phyloP scores from a whole-genome alignment of 2,888 invertebrate genomes.

The Formica aserva region DNA sequence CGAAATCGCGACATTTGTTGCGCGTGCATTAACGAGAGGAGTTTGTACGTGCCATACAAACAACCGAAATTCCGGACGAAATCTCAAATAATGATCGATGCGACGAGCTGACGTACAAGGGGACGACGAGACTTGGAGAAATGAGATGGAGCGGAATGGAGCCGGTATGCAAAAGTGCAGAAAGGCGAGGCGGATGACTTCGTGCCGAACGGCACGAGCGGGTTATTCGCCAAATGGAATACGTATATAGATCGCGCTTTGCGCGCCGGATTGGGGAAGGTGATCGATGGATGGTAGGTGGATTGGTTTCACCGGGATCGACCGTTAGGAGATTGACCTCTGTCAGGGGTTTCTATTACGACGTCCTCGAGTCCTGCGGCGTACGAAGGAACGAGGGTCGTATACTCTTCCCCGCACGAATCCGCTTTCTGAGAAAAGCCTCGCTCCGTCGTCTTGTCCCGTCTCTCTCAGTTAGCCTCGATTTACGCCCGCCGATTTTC shows the following conservation, averaged over 20 bases:
- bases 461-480: conserved; percentile 33
- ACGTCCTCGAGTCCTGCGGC: conserved; percentile 69
- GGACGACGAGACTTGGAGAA: conserved; percentile 33
- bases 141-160: conserved; percentile 44
- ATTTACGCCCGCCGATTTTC: conserved; percentile 67
- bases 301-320: conserved; percentile 76
- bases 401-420: conserved; percentile 33
- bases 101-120: conserved; percentile 4
- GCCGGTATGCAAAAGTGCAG: conserved; percentile 62
- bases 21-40: background rate
- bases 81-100: conserved; percentile 58
- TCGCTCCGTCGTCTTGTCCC: background rate
- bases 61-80: conserved; percentile 43
- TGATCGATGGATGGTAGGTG: conserved; percentile 77
- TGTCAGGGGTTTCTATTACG: conserved; percentile 81
- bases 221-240: conserved; percentile 73
- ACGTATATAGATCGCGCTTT: conserved; percentile 66
- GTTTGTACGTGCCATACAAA: conserved; percentile 10
- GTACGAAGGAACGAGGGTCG: conserved; percentile 61
- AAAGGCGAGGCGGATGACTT: conserved; percentile 58
- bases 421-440: conserved; percentile 33
- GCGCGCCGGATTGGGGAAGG: conserved; percentile 62
- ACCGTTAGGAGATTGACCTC: conserved; percentile 81
- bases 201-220: conserved; percentile 49
- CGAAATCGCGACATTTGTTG: background rate